Percentiles rank a stretch among this genome's conserved stretches.
Evolutionary conservation across 2,797 vertebrate species (phyloP).

Genomic region (Sebastes cheni): DNA sequence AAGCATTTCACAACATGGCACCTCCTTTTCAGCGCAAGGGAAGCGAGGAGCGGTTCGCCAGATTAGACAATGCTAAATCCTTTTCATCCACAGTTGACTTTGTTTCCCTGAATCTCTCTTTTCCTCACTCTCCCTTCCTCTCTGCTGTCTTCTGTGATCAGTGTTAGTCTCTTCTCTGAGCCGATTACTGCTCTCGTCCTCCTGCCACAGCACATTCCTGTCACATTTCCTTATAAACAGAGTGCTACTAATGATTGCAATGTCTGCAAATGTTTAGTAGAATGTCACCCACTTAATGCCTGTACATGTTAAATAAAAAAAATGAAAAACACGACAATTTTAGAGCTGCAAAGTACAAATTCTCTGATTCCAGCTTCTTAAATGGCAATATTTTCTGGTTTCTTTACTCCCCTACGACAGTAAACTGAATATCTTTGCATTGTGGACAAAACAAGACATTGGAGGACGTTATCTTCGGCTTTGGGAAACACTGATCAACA

Average conservation of each 20-base stretch:
- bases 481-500: too few relatives aligned
- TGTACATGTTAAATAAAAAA: neutral
- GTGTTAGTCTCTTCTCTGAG: constrained; percentile 54
- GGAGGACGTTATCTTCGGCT: fast-evolving
- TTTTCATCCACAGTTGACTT: constrained; percentile 34
- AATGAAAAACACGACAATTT: neutral
- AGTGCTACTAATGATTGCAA: neutral
- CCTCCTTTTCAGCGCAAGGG: neutral
- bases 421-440: too few relatives aligned
- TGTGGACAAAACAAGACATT: too few relatives aligned
- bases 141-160: constrained; percentile 61
- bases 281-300: neutral
- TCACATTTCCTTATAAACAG: constrained; percentile 32
- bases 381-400: too few relatives aligned
- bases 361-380: too few relatives aligned
- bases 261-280: neutral
- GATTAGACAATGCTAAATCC: constrained; percentile 23
- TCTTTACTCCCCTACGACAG: too few relatives aligned
- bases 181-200: constrained; percentile 56
- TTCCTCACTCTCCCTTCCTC: constrained; percentile 46
- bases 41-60: neutral
- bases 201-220: constrained; percentile 39
- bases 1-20: neutral
- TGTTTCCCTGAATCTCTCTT: constrained; percentile 27
- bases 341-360: neutral